A percentile compares a stretch with the other conserved stretches of the same genome.
phyloP scores from a whole-genome alignment of 2,797 vertebrate genomes.

The Triplophysa yarkandensis region DNA sequence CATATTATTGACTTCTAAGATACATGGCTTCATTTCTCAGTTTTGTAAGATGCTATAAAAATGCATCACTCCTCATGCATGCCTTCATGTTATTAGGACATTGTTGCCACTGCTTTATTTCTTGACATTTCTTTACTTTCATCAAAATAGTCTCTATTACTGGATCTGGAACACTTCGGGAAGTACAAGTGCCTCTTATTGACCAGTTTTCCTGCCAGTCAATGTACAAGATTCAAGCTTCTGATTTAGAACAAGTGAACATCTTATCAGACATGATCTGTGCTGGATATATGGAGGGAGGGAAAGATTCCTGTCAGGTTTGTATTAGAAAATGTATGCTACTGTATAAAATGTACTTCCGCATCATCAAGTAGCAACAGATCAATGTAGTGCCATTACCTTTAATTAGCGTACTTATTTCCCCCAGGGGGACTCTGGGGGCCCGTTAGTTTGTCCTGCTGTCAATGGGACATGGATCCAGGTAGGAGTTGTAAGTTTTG shows the following conservation, averaged over 20 bases:
- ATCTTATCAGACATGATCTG: constrained; percentile 80
- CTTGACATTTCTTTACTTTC: too few relatives aligned
- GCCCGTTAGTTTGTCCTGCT: constrained; percentile 76
- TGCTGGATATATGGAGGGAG: constrained; percentile 71
- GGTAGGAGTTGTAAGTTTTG: constrained; percentile 80
- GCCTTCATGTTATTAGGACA: background rate
- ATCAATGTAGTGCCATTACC: constrained; percentile 19
- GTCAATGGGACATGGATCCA: constrained; percentile 77
- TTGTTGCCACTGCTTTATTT: background rate
- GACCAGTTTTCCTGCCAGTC: constrained; percentile 66
- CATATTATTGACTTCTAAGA: too few relatives aligned
- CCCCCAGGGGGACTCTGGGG: constrained; percentile 79
- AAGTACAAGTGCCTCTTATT: constrained; percentile 75
- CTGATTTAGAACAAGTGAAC: constrained; percentile 49
- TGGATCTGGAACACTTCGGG: constrained; percentile 67
- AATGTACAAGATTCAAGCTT: constrained; percentile 61
- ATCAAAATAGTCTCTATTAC: constrained; percentile 65
- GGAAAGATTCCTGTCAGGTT: constrained; percentile 78
- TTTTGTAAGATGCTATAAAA: background rate
- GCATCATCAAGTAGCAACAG: background rate
- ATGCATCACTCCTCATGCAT: too few relatives aligned
- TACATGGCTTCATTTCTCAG: background rate
- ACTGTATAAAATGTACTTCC: too few relatives aligned
- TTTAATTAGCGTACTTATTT: background rate
- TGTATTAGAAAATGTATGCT: too few relatives aligned